phyloP scores from a whole-genome alignment of 2,797 vertebrate genomes.

The Enteromius viviparus region DNA sequence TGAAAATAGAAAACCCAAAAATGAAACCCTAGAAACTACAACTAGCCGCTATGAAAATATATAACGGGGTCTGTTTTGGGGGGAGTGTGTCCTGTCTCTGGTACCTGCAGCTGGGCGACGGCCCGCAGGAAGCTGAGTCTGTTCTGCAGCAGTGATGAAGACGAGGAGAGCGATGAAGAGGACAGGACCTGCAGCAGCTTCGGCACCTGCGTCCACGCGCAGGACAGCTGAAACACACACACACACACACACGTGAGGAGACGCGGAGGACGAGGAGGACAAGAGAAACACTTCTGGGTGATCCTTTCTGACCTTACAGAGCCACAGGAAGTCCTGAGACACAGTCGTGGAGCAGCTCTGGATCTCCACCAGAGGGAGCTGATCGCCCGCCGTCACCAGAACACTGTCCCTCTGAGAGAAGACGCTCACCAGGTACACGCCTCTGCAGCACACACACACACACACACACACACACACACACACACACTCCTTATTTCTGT shows the following conservation, averaged over 20 bases:
- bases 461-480: no score
- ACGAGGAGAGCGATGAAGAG: constrained; percentile 75
- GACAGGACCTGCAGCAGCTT: constrained; percentile 77
- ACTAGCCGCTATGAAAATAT: neutral
- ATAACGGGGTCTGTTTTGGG: neutral
- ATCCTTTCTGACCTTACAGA: constrained; percentile 73
- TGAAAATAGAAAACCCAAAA: neutral
- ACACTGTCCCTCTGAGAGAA: constrained; percentile 81
- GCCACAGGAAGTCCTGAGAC: constrained; percentile 80
- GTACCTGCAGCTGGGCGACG: constrained; percentile 80
- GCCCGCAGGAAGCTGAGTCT: constrained; percentile 80
- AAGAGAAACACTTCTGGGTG: neutral
- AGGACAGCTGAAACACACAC: constrained; percentile 72
- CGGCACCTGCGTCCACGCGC: constrained; percentile 79
- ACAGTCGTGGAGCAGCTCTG: constrained; percentile 80
- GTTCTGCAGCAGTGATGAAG: constrained; percentile 82
- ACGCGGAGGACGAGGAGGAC: neutral
- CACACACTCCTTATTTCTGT: no score
- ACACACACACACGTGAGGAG: neutral
- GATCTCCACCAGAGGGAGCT: constrained; percentile 81
- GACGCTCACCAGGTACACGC: constrained; percentile 77
- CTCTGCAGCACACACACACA: constrained; percentile 62
- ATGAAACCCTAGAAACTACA: neutral
- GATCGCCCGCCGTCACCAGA: constrained; percentile 78
- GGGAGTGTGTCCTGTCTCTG: neutral